Evolutionary conservation across 2,113 vertebrate species (phyloP).

Genomic region (Electrona antarctica): DNA sequence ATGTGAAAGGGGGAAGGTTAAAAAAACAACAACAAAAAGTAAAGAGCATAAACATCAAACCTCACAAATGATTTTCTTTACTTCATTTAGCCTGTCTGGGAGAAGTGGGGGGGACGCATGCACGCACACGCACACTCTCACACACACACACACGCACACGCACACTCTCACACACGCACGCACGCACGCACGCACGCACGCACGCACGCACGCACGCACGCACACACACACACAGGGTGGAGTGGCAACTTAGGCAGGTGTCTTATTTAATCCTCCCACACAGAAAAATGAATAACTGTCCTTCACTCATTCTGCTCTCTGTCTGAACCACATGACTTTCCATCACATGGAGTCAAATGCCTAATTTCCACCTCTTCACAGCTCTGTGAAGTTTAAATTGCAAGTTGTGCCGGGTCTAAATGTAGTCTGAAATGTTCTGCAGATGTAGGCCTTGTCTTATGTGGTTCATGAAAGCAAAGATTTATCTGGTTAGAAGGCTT

Average conservation of each 20-base stretch:
- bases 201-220: neutral
- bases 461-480: slow-evolving; percentile 74
- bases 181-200: neutral
- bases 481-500: slow-evolving; percentile 65
- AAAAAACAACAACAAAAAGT: slow-evolving; percentile 24
- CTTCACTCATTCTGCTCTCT: slow-evolving; percentile 64
- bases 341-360: slow-evolving; percentile 71
- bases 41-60: slow-evolving; percentile 45
- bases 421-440: slow-evolving; percentile 67
- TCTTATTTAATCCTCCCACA: slow-evolving; percentile 47
- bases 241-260: slow-evolving; percentile 55
- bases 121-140: neutral
- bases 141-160: neutral
- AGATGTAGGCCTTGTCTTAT: slow-evolving; percentile 74
- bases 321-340: slow-evolving; percentile 64
- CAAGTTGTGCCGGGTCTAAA: slow-evolving; percentile 61
- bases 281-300: slow-evolving; percentile 41
- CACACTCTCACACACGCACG: neutral
- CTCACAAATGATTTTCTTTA: slow-evolving; percentile 59
- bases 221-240: slow-evolving; percentile 14
- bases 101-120: slow-evolving; percentile 4
- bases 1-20: slow-evolving; percentile 45
- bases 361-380: slow-evolving; percentile 74
- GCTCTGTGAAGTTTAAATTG: slow-evolving; percentile 68
- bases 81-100: slow-evolving; percentile 56